Conservation (phyloP, 2,888 invertebrate genomes). For the Hirtodrosophila alboralis region DNA sequence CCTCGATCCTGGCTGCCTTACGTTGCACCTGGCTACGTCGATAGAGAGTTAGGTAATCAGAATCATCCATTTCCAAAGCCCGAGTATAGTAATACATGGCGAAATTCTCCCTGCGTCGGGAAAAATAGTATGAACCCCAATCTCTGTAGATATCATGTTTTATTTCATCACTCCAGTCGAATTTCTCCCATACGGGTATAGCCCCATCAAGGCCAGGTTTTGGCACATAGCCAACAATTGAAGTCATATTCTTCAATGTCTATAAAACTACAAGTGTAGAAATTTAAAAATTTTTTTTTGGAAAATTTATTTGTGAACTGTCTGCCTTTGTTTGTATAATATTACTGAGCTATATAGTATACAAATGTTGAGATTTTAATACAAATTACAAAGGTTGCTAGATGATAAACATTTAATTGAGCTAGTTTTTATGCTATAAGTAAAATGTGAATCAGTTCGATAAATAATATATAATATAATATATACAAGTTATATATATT, state of each 20-base stretch:
- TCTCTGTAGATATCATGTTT: constrained; percentile 81
- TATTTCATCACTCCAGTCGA: constrained; percentile 73
- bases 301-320: not conserved
- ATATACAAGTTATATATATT: no score
- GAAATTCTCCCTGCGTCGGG: constrained; percentile 75
- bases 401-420: constrained; percentile 9
- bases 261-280: constrained; percentile 4
- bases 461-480: no score
- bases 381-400: constrained; percentile 12
- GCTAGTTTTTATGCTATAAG: no score
- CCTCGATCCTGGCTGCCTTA: constrained; percentile 71
- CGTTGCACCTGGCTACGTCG: constrained; percentile 79
- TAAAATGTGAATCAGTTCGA: no score
- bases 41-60: constrained; percentile 75
- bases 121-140: constrained; percentile 81
- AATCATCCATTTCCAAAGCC: constrained; percentile 68
- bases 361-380: no score
- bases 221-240: constrained; percentile 50
- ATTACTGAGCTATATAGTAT: constrained; percentile 7
- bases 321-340: constrained; percentile 1
- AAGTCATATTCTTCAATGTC: constrained; percentile 41
- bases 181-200: constrained; percentile 64
- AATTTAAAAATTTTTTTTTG: constrained; percentile 3
- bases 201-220: constrained; percentile 1
- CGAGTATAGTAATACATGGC: constrained; percentile 80